Evolutionary conservation across 2,888 invertebrate genomes (phyloP).

Genomic region (Ophraella communa): DNA sequence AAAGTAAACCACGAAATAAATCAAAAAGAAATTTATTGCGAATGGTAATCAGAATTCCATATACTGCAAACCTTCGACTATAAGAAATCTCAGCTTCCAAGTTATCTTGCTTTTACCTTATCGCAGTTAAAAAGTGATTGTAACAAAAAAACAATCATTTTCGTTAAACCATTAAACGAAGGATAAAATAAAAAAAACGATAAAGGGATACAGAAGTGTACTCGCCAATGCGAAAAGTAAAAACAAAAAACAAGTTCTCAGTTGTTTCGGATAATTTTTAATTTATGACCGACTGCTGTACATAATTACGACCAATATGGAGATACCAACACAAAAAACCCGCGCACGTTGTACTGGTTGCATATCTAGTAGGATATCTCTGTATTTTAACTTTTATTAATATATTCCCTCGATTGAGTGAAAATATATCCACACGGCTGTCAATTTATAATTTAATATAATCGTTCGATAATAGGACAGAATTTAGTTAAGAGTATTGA

Average conservation of each 20-base stretch:
- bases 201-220: conserved; percentile 10
- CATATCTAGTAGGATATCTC: too few species aligned
- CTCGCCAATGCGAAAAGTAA: not conserved
- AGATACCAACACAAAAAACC: too few species aligned
- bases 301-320: too few species aligned
- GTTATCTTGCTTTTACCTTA: conserved; percentile 13
- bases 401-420: too few species aligned
- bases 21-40: not conserved
- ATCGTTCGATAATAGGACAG: too few species aligned
- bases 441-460: too few species aligned
- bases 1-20: not conserved
- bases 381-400: too few species aligned
- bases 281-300: too few species aligned
- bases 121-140: conserved; percentile 21
- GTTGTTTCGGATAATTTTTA: too few species aligned
- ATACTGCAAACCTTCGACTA: conserved; percentile 2
- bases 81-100: conserved; percentile 6
- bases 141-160: conserved; percentile 13
- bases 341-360: too few species aligned
- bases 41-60: conserved; percentile 10
- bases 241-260: not conserved
- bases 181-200: conserved; percentile 13
- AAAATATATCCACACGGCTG: too few species aligned
- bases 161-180: conserved; percentile 20
- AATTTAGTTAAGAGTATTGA: too few species aligned